Conservation (phyloP, 2,797 vertebrate genomes). For the Buphagus erythrorhynchus region DNA sequence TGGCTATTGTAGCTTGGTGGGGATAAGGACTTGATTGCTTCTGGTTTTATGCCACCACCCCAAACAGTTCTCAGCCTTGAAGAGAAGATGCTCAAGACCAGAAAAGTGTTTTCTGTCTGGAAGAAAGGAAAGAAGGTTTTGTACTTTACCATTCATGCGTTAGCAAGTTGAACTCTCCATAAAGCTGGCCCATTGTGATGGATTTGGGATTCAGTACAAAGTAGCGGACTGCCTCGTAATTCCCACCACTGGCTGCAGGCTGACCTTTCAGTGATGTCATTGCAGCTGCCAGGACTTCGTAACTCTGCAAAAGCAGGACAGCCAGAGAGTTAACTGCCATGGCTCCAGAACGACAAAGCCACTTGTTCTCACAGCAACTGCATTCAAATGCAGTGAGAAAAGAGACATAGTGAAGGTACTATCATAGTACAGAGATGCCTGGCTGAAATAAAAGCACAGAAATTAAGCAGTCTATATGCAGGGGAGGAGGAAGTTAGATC, state of each 20-base stretch:
- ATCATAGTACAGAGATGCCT: neutral
- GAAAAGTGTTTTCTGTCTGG: neutral
- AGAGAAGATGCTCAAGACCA: neutral
- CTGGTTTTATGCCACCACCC: constrained; percentile 28
- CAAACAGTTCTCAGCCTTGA: neutral
- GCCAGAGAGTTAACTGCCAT: neutral
- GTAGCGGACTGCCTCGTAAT: constrained; percentile 85
- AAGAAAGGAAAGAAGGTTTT: neutral
- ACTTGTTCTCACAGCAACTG: neutral
- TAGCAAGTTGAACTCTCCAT: constrained; percentile 91
- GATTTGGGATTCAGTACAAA: constrained; percentile 93
- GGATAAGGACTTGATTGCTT: constrained; percentile 20
- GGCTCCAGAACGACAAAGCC: neutral
- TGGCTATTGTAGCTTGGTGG: neutral
- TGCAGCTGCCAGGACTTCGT: constrained; percentile 87
- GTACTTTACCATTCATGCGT: constrained; percentile 91
- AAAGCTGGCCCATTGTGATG: constrained; percentile 95
- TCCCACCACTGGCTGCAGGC: constrained; percentile 86
- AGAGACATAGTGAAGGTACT: neutral
- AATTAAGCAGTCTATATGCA: neutral
- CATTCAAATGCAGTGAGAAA: neutral
- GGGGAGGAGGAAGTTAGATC: neutral
- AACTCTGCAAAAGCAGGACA: constrained; percentile 81
- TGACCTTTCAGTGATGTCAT: constrained; percentile 87
- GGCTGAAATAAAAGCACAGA: neutral